Percentiles rank a stretch among this genome's conserved stretches.
Evolutionary conservation across 1,140 invertebrate genomes (phyloP).

Genomic region (Bombus impatiens): DNA sequence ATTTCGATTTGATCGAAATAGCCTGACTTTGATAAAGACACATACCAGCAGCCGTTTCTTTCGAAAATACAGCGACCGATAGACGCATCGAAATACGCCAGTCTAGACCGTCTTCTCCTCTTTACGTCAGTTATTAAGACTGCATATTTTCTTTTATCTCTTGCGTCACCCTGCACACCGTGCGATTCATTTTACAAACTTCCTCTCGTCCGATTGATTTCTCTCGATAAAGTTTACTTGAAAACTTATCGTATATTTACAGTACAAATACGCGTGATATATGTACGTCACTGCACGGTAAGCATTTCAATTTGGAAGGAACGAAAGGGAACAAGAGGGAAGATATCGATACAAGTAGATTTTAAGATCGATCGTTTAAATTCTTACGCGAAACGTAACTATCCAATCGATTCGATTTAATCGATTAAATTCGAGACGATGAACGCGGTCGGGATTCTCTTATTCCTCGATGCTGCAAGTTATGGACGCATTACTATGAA

Average conservation of each 20-base stretch:
- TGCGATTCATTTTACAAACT: not conserved
- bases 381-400: not conserved
- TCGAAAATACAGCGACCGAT: not conserved
- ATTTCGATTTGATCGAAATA: constrained; percentile 64
- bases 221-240: not conserved
- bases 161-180: not conserved
- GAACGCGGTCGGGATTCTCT: not conserved
- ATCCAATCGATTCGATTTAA: not conserved
- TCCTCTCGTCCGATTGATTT: not conserved
- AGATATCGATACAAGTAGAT: not conserved
- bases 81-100: not conserved
- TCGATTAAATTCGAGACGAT: not conserved
- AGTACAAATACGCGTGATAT: too few relatives aligned
- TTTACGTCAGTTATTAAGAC: not conserved
- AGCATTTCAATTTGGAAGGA: not conserved
- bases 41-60: not conserved
- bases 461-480: not conserved
- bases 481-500: not conserved
- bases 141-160: not conserved
- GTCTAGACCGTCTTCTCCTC: not conserved
- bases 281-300: too few relatives aligned
- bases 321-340: not conserved
- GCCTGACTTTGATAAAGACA: constrained; percentile 24
- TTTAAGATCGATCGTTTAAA: not conserved
- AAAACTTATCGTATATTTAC: not conserved